Percentiles rank a stretch among this genome's conserved stretches.
Evolutionary conservation across 2,797 vertebrate species (phyloP).

Genomic region (Ispidina lecontei): DNA sequence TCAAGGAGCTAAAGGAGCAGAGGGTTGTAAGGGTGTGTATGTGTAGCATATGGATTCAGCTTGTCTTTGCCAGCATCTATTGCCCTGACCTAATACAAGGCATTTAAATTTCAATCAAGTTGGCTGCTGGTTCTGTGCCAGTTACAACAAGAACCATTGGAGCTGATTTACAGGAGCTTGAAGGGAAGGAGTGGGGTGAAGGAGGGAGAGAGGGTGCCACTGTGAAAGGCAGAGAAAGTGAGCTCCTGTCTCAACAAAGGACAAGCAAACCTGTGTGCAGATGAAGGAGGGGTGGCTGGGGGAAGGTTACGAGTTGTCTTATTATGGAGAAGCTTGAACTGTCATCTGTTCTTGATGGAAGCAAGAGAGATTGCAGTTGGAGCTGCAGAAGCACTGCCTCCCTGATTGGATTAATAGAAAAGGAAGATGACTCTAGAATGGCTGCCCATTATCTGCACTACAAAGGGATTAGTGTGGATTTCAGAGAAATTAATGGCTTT

Average conservation of each 20-base stretch:
- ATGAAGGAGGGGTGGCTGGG: conserved; percentile 33
- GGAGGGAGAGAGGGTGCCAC: conserved; percentile 3
- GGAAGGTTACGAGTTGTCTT: conserved; percentile 42
- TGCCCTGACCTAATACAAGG: not conserved
- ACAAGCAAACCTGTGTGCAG: conserved; percentile 22
- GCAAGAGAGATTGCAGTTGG: conserved; percentile 76
- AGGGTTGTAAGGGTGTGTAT: not conserved
- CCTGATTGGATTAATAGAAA: conserved; percentile 86
- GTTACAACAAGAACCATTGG: conserved; percentile 3
- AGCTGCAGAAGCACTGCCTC: conserved; percentile 73
- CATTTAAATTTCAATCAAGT: conserved; percentile 61
- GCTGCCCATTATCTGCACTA: conserved; percentile 88
- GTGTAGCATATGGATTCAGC: not conserved
- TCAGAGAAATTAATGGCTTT: conserved; percentile 82
- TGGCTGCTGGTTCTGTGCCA: conserved; percentile 38
- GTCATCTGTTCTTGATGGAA: conserved; percentile 76
- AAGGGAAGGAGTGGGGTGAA: conserved; percentile 13
- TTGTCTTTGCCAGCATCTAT: conserved; percentile 1
- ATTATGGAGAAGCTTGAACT: conserved; percentile 67
- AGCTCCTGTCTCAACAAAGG: conserved; percentile 62
- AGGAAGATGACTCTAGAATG: conserved; percentile 82
- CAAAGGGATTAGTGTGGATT: conserved; percentile 89
- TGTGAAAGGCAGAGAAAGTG: conserved; percentile 41
- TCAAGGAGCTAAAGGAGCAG: not conserved
- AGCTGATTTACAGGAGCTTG: conserved; percentile 29